Conservation (phyloP, 2,113 vertebrate genomes). For the Glaucomys volans region DNA sequence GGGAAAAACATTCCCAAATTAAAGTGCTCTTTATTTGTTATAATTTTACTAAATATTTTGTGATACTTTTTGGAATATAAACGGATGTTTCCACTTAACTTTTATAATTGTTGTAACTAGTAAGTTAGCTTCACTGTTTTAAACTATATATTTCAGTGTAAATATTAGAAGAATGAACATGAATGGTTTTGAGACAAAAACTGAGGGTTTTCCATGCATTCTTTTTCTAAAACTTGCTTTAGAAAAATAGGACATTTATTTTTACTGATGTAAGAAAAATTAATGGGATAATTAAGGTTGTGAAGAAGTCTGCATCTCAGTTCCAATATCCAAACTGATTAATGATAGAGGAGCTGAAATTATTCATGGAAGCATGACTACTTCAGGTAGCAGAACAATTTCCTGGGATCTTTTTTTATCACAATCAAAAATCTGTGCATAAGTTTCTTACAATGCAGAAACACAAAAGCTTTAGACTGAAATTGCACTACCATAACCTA, state of each 20-base stretch:
- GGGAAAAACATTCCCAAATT: not conserved
- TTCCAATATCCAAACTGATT: conserved; percentile 20
- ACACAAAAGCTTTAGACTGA: not conserved
- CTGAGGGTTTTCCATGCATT: not conserved
- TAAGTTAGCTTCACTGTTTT: not conserved
- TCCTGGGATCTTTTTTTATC: not conserved
- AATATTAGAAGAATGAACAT: not conserved
- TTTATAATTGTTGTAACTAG: not conserved
- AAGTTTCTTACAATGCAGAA: not conserved
- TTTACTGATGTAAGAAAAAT: conserved; percentile 18
- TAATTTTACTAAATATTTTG: not conserved
- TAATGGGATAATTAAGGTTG: not conserved
- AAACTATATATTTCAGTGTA: not conserved
- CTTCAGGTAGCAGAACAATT: conserved; percentile 44
- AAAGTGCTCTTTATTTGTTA: not conserved
- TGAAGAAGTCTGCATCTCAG: not conserved
- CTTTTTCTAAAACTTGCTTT: not conserved
- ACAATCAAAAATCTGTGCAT: not conserved
- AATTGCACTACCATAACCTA: not conserved
- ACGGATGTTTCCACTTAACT: not conserved
- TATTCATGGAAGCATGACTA: not conserved
- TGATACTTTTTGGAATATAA: not conserved
- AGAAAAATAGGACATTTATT: not conserved
- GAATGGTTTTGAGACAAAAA: not conserved
- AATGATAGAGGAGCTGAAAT: not conserved